phyloP scores from a whole-genome alignment of 2,797 vertebrate species.

The Telmatherina bonti region DNA sequence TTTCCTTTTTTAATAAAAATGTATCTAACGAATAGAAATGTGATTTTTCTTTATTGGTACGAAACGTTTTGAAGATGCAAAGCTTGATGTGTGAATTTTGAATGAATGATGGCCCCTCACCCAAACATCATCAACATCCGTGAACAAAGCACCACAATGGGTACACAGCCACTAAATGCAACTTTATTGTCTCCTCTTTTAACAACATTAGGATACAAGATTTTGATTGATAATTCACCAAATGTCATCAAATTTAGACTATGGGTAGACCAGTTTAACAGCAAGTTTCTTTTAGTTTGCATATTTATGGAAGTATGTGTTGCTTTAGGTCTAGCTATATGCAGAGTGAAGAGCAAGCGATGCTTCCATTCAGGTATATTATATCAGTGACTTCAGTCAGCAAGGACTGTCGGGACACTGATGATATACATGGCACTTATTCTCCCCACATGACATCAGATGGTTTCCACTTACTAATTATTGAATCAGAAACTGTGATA shows the following conservation, averaged over 20 bases:
- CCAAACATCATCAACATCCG: not conserved
- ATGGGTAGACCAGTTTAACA: not conserved
- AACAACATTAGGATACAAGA: too few relatives aligned
- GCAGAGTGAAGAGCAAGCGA: too few relatives aligned
- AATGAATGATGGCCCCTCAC: constrained; percentile 9
- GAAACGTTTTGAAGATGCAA: not conserved
- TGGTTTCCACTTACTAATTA: too few relatives aligned
- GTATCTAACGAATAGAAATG: constrained; percentile 65
- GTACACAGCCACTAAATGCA: not conserved
- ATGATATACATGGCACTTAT: too few relatives aligned
- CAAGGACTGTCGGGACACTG: too few relatives aligned
- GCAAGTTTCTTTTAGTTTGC: not conserved
- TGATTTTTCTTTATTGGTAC: constrained; percentile 63
- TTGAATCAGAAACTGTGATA: too few relatives aligned
- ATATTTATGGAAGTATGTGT: not conserved
- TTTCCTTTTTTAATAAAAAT: constrained; percentile 83
- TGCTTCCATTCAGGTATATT: too few relatives aligned
- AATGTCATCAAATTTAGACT: not conserved
- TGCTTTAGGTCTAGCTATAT: too few relatives aligned
- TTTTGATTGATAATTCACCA: not conserved
- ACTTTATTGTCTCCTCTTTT: not conserved
- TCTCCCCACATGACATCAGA: too few relatives aligned
- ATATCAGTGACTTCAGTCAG: too few relatives aligned
- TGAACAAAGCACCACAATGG: not conserved
- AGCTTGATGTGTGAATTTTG: constrained; percentile 8